Base-by-base conservation (phyloP, 1,140 invertebrate species). In the Helicorthomorpha holstii region DNA sequence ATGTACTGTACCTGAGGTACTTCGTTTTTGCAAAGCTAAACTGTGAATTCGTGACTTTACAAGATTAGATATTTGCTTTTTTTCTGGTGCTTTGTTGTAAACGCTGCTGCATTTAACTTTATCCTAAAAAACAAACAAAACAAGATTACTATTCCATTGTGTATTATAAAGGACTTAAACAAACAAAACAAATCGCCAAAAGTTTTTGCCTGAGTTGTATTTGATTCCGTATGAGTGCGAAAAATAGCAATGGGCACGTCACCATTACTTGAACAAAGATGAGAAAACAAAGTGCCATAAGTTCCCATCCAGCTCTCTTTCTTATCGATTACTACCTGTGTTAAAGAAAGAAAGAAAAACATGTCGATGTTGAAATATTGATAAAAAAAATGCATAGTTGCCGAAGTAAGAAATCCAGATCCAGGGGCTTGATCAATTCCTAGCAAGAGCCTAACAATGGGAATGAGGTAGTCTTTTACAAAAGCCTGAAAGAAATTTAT, bases 211-310 rank as follows among this genome's bases (percentile, higher is more conserved):
- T 34, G 29, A 7, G 29, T 34, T 34, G 7, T 16, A 7, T 7
- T 46, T 46, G 29, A 34, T 16, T 7, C 47, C 16, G 12, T 23
- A 48, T 90, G 88, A 2, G 91, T 96, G 58, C 93, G 75, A 73
- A 96, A 98, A 56, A 98, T 95, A 54, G 91, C 94, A 56, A 98
- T 96, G 0, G 93, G 93, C 61, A 98, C 94, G 71, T 97, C 93
- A 12, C 97, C 93, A 71, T 89, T 92, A 1, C 90, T 95, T 21
- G 92, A 94, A 69, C 92, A 96, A 29, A 98, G 75, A 69, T 97
- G 96, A 71, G 97, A 92, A 68, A 97, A 97, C 26, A 98, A 71
- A 41, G 92, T 78, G 23, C 93, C 93, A 63, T 97, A 98, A 0
- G 93, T 97, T 61, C 90, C 75, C 60, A 98, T 95, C 93, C 92